Base-by-base conservation (phyloP, 2,113 vertebrate species). In the Myrmecobius fasciatus region DNA sequence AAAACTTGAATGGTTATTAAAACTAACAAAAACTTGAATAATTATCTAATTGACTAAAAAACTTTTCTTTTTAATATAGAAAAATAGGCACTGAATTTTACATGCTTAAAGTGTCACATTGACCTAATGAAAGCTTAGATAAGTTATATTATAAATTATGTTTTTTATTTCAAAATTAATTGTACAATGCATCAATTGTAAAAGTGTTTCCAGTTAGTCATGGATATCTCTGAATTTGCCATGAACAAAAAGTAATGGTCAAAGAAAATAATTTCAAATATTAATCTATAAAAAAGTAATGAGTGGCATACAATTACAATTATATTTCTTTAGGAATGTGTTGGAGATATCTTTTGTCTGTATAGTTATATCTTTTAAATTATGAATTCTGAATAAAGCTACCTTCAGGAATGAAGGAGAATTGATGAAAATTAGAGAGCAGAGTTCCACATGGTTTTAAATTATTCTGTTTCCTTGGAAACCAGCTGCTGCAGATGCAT, bases 391-490 rank as follows among this genome's bases (percentile, higher is more conserved):
- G 93, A 98, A 95, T 98, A 97, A 97, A 95, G 97, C 95, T 98
- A 98, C 97, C 97, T 98, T 95, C 94, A 97, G 96, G 98, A 98
- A 97, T 97, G 98, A 97, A 98, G 97, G 97, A 91, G 97, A 97
- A 97, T 94, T 98, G 98, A 98, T 98, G 98, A 98, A 98, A 99
- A 98, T 98, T 98, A 98, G 98, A 98, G 98, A 97, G 96, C 96
- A 98, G 97, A 98, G 98, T 98, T 98, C 97, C 98, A 98, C 98
- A 98, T 98, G 98, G 98, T 98, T 98, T 98, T 98, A 98, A 99
- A 98, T 99, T 98, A 98, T 98, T 98, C 98, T 91, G 98, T 99
- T 98, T 98, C 98, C 98, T 98, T 98, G 98, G 98, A 98, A 99
- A 99, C 98, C 98, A 93, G 92, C 98, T 98, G 96, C 98, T 98